Evolutionary conservation across 2,113 vertebrate species (phyloP).

Genomic region (Phyllopteryx taeniolatus): DNA sequence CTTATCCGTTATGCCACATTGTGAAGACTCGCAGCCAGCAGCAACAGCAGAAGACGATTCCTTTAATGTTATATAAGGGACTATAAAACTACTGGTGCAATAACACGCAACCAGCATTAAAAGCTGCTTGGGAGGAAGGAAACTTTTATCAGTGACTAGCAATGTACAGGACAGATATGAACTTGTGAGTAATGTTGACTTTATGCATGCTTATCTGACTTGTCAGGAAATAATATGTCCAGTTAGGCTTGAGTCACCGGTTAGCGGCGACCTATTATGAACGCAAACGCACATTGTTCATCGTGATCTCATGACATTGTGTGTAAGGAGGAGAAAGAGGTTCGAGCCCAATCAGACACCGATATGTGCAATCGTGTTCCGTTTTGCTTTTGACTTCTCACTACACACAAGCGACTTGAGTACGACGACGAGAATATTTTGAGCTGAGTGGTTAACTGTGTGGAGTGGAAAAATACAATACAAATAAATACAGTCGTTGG

Average conservation of each 20-base stretch:
- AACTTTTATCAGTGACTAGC: neutral
- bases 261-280: conserved; percentile 6
- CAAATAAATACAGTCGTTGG: neutral
- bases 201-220: conserved; percentile 20
- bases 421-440: conserved; percentile 3
- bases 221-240: conserved; percentile 12
- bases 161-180: neutral
- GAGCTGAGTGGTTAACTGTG: neutral
- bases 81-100: neutral
- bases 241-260: conserved; percentile 25
- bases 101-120: neutral
- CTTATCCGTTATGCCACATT: conserved; percentile 27
- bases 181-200: conserved; percentile 18
- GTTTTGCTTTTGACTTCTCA: conserved; percentile 23
- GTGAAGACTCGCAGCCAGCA: conserved; percentile 17
- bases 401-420: neutral
- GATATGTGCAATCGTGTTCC: conserved; percentile 8
- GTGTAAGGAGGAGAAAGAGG: conserved; percentile 2
- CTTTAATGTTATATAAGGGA: conserved; percentile 10
- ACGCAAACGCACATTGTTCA: conserved; percentile 31
- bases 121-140: neutral
- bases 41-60: neutral
- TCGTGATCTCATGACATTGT: conserved; percentile 10
- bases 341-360: neutral
- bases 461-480: neutral